A percentile compares a stretch with the other conserved stretches of the same genome.
phyloP scores from a whole-genome alignment of 1,140 invertebrate species.

The Muscidifurax raptorellus region DNA sequence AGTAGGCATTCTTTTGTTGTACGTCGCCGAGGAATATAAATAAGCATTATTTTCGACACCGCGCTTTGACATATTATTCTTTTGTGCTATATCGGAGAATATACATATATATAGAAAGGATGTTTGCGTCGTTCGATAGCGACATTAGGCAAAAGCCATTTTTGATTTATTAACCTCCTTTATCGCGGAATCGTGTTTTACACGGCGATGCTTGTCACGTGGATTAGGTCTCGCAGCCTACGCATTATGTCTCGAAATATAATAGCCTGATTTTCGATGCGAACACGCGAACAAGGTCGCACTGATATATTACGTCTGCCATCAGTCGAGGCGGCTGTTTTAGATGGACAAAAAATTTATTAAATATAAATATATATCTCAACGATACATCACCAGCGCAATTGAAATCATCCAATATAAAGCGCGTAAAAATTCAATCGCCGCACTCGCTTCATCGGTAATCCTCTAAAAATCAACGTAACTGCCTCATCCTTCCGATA shows the following conservation, averaged over 20 bases:
- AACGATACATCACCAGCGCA: no score
- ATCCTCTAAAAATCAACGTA: no score
- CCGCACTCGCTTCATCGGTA: neutral
- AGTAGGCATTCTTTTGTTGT: no score
- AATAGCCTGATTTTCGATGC: neutral
- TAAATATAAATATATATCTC: neutral
- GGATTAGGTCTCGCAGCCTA: neutral
- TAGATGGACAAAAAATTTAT: no score
- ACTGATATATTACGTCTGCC: neutral
- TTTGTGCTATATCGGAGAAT: no score
- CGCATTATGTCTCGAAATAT: neutral
- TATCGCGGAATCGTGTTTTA: conserved; percentile 13
- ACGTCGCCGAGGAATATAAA: no score
- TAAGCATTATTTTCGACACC: no score
- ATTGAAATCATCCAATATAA: no score
- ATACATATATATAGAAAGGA: no score
- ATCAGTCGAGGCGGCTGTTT: no score
- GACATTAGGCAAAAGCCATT: conserved; percentile 3
- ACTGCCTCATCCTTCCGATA: neutral
- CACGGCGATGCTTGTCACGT: conserved; percentile 17
- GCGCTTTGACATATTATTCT: no score
- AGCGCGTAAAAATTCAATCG: neutral
- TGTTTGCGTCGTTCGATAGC: no score
- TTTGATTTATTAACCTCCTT: conserved; percentile 12
- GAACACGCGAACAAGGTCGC: neutral